Base-by-base conservation (phyloP, 2,888 invertebrate species). In the Drosophila anomalata region DNA sequence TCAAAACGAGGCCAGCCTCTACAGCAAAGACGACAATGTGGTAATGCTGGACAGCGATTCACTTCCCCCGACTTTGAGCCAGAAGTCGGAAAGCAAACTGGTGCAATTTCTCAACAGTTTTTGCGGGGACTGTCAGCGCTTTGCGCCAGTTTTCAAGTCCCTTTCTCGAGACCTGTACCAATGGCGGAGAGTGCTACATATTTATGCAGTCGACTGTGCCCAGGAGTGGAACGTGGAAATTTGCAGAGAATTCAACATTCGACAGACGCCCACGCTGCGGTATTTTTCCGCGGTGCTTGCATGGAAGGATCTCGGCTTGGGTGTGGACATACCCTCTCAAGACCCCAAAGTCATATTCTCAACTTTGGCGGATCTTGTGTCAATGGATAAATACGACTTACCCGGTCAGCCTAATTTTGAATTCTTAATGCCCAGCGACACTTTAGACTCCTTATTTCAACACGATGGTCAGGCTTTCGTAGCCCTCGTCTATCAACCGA, bases 401-500 rank as follows among this genome's bases (percentile, higher is more conserved):
- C 12, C 36, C 6, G 31, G 11, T 2, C 29, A 47, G 29, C 39
- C 60, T 0, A 60, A 61, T n/a, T 61, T 61, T 9, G 7, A 8
- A 1, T 31, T 17, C 0, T 6, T 62, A 1, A 31, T n/a, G n/a
- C 0, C 24, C 11, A 24, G n/a, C 6, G 61, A 41, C 1, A 46
- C 12, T 4, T 8, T 26, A 12, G 24, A n/a, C 3, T 17, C 1
- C 0, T 1, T 33, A 2, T 46, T 55, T 3, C 22, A 11, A 0
- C 17, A 11, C 20, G 2, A n/a, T 17, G 2, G 9, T 36, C 9
- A 47, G 17, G 47, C 6, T 17, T n/a, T 9, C 2, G 9, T 73
- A 7, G 78, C 69, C 4, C 6, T 81, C 2, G 68, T 87, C 1
- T 33, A 63, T 26, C 71, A 81, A 33, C 78, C 84, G 3, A 22